Percentiles rank a stretch among this genome's conserved stretches.
Conservation (phyloP, 2,888 invertebrate genomes). For the Nephrocerus scutellatus region DNA sequence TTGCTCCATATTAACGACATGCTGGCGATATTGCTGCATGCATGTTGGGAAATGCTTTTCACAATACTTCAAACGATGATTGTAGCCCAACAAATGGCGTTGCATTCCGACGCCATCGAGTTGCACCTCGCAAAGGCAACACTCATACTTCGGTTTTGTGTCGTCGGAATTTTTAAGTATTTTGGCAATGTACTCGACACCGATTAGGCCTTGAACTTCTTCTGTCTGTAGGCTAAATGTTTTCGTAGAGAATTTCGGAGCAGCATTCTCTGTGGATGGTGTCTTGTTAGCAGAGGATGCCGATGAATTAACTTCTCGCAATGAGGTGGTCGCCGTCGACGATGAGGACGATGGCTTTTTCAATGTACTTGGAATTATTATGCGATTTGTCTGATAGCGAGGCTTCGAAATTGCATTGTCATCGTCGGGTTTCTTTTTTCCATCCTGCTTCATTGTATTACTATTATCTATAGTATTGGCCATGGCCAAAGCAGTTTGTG, state of each 20-base stretch:
- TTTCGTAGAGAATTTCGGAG: conserved; percentile 27
- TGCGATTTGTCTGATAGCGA: conserved; percentile 24
- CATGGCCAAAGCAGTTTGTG: background rate
- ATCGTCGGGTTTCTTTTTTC: background rate
- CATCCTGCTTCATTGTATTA: background rate
- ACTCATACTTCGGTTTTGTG: conserved; percentile 63
- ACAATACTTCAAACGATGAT: conserved; percentile 66
- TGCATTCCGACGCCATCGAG: conserved; percentile 70
- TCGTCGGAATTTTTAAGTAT: conserved; percentile 57
- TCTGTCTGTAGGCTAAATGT: conserved; percentile 20
- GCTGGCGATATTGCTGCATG: conserved; percentile 56
- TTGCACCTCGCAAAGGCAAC: conserved; percentile 68
- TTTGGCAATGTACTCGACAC: conserved; percentile 73
- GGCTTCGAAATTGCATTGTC: conserved; percentile 14
- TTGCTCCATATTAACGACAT: conserved; percentile 51
- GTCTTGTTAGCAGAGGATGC: too few relatives aligned
- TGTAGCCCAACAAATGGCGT: conserved; percentile 69
- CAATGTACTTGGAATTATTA: conserved; percentile 22
- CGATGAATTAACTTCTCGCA: too few relatives aligned
- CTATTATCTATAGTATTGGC: conserved; percentile 1
- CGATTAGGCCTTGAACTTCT: conserved; percentile 49
- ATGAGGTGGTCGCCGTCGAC: too few relatives aligned
- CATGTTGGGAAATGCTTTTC: conserved; percentile 55
- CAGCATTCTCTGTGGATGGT: background rate
- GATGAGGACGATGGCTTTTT: background rate